phyloP scores from a whole-genome alignment of 2,113 vertebrate genomes.

The Phalacrocorax pelagicus region DNA sequence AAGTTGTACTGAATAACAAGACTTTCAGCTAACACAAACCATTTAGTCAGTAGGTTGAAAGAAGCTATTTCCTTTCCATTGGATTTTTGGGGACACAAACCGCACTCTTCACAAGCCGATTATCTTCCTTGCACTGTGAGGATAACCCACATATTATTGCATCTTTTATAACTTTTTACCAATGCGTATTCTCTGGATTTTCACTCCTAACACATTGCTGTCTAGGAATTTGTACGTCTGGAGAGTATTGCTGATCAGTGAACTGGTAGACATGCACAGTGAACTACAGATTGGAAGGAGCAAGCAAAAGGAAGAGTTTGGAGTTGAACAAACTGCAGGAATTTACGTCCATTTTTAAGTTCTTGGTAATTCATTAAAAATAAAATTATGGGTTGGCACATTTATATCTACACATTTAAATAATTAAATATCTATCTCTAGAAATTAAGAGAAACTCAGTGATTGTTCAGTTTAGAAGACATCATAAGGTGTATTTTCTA shows the following conservation, averaged over 20 bases:
- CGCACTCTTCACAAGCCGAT: not conserved
- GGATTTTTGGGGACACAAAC: not conserved
- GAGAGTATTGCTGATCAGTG: not conserved
- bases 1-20: not conserved
- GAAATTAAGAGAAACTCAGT: not conserved
- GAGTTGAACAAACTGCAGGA: not conserved
- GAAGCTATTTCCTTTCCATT: not conserved
- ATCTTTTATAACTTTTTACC: not conserved
- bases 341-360: not conserved
- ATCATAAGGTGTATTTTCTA: not conserved
- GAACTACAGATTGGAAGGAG: not conserved
- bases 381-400: not conserved
- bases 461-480: not conserved
- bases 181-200: not conserved
- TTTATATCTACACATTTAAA: not conserved
- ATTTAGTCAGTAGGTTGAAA: not conserved
- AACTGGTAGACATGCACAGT: not conserved
- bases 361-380: not conserved
- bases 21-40: not conserved
- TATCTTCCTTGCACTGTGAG: not conserved
- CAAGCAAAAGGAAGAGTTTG: not conserved
- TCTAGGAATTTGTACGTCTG: not conserved
- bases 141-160: not conserved
- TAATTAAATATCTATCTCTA: not conserved
- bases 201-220: not conserved